A percentile compares a stretch with the other conserved stretches of the same genome.
These are phyloP conservation scores for Trichonephila clavipes DNA, from an alignment of 1,140 invertebrate species.

Conservation along the genomic window DNA sequence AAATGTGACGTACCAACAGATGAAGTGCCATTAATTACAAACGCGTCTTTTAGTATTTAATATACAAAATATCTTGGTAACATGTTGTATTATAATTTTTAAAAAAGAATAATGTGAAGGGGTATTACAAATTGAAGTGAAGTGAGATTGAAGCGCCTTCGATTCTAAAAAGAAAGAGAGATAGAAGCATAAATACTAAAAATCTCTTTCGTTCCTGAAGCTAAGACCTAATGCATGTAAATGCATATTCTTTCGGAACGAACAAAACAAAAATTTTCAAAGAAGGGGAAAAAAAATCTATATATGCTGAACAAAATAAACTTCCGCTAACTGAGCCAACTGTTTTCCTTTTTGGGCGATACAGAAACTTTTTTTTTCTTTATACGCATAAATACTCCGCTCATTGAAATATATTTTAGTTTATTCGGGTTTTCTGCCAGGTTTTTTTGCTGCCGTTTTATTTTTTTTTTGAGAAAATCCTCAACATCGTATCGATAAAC, in stretches of 20 bases:
- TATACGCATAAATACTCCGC: neutral
- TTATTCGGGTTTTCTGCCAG: neutral
- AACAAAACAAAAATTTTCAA: neutral
- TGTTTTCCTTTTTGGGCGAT: neutral
- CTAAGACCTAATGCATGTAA: neutral
- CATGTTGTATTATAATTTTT: no score
- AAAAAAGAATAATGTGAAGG: no score
- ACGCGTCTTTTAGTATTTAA: no score
- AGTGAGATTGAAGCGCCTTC: no score
- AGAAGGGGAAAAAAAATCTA: neutral
- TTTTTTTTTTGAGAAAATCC: neutral
- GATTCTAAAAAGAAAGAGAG: no score
- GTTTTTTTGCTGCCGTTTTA: neutral
- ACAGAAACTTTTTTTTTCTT: neutral
- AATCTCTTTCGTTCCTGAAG: neutral
- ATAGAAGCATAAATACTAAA: no score
- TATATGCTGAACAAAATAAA: neutral
- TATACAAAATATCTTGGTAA: no score
- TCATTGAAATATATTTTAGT: constrained; percentile 10
- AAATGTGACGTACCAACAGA: no score
- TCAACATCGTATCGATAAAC: neutral
- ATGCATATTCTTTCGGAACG: neutral
- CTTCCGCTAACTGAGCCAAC: neutral
- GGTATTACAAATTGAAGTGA: no score
- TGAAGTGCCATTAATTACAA: no score